A percentile compares a stretch with the other conserved stretches of the same genome.
Conservation (phyloP, 2,113 vertebrate genomes). For the Psophia crepitans region DNA sequence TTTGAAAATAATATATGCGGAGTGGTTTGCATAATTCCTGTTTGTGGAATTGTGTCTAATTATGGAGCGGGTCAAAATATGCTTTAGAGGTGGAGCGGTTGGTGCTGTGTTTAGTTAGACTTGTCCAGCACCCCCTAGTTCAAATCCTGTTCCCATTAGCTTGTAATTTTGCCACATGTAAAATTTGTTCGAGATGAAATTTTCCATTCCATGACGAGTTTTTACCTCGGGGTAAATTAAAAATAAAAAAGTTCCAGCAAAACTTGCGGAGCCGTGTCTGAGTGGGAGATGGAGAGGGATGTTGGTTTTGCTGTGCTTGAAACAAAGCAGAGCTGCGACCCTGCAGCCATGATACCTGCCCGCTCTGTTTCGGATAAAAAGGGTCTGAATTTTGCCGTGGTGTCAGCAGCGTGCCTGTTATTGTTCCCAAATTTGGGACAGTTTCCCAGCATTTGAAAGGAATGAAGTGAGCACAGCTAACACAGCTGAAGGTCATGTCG, state of each 20-base stretch:
- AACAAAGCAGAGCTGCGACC: neutral
- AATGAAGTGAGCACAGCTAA: neutral
- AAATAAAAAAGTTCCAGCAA: neutral
- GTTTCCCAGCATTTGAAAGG: neutral
- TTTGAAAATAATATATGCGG: neutral
- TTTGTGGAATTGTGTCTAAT: slow-evolving; percentile 26
- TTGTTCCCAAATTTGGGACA: neutral
- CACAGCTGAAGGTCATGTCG: rapidly evolving
- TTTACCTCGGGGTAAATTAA: neutral
- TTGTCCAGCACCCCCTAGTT: neutral
- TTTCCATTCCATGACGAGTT: slow-evolving; percentile 11
- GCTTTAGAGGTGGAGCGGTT: slow-evolving; percentile 6
- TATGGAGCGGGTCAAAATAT: slow-evolving; percentile 12
- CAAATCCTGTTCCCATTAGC: neutral
- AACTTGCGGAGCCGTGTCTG: neutral
- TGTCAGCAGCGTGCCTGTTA: neutral
- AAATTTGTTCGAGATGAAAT: neutral
- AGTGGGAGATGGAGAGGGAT: neutral
- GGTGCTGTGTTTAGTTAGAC: neutral
- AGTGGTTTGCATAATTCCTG: slow-evolving; percentile 28
- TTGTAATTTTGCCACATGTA: neutral
- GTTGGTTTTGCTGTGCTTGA: neutral
- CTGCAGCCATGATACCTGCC: neutral
- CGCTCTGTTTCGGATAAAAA: neutral
- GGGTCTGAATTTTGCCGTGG: neutral